Base-by-base conservation (phyloP, 2,888 invertebrate species). In the Cactoblastis cactorum region DNA sequence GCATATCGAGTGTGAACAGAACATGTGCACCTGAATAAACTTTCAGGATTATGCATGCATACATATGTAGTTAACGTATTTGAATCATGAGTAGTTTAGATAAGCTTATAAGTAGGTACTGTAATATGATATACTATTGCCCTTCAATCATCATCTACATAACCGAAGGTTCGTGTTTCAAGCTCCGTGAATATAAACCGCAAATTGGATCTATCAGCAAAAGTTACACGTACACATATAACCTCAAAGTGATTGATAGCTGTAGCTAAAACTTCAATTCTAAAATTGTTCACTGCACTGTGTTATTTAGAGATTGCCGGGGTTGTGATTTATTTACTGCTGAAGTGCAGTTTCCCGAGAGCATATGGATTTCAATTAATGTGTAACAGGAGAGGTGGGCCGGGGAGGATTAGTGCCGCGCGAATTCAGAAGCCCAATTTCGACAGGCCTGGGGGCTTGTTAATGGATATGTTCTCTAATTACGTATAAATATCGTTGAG, bases 351-450 rank as follows among this genome's bases (percentile, higher is more conserved):
- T 65, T 70, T 61, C 53, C 52, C 58, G 57, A 18, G 57, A 50
- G 50, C 57, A 62, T 61, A 65, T 63, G 63, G 59, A 65, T 69
- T 72, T 67, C 62, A 70, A 73, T 76, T 72, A 72, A 73, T 67
- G 65, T 43, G 52, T 57, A 54, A 41, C 59, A 56, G 55, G 45
- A 55, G 51, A 55, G 51, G 51, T 56, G 49, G 57, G 53, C 46
- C 53, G 51, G 50, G 56, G 56, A 58, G 60, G 57, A 69, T 65
- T 62, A 65, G 59, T 52, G 57, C 56, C 53, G 55, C 53, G 52
- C 53, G 56, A 52, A 59, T 62, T 48, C 39, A 50, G 51, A 28
- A 24, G 19, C 19, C 33, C 24, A 46, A 47, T 35, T 39, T 52
- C 11, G 32, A 39, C 37, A 47, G 35, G 22, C n/a, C 12, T 24